phyloP scores from a whole-genome alignment of 2,113 vertebrate species.

The Empidonax alnorum region DNA sequence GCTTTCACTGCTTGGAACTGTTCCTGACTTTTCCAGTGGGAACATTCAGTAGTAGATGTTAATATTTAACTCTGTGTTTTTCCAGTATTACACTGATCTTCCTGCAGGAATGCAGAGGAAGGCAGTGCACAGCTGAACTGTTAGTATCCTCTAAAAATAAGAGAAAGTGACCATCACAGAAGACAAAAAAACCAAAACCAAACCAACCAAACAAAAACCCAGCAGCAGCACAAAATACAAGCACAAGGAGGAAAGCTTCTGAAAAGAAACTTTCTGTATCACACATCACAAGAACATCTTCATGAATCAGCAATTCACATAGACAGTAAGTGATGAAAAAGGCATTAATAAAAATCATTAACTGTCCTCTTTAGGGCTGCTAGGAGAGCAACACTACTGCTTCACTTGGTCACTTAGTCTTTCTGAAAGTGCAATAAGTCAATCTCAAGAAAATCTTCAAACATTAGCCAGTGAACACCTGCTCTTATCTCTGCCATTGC shows the following conservation, averaged over 20 bases:
- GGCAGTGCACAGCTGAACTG: not conserved
- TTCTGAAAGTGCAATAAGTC: not conserved
- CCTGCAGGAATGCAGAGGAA: not conserved
- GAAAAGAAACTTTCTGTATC: not conserved
- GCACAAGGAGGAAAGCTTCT: not conserved
- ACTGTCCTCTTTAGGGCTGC: not conserved
- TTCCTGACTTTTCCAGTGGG: slow-evolving; percentile 32
- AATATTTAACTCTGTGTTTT: slow-evolving; percentile 64
- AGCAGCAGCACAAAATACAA: not conserved
- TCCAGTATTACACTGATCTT: slow-evolving; percentile 17
- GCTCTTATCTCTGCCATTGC: not conserved
- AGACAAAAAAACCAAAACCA: not conserved
- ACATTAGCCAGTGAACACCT: not conserved
- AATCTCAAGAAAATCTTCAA: not conserved
- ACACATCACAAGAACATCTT: not conserved
- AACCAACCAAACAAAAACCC: not conserved
- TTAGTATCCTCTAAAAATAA: not conserved
- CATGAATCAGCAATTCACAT: not conserved
- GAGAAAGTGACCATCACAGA: not conserved
- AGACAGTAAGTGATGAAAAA: not conserved
- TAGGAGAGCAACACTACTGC: not conserved
- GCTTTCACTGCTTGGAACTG: slow-evolving; percentile 34
- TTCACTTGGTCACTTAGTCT: not conserved
- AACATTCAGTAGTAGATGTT: not conserved
- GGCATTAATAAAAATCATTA: not conserved